Conservation (phyloP, 37 sponge, comb jelly and placozoan species). For the Haliclona indistincta region DNA sequence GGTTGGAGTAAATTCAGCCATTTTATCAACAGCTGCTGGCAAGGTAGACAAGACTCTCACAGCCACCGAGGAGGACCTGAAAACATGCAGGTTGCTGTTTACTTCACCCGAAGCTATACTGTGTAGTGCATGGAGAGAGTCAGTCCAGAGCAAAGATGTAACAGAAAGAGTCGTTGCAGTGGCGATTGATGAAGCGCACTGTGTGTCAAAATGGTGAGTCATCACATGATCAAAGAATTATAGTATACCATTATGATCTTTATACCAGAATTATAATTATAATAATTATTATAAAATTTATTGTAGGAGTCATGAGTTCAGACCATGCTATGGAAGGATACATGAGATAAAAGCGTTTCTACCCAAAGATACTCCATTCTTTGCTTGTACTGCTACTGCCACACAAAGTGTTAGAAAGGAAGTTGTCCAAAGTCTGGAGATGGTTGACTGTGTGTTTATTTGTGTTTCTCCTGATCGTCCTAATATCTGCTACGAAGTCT, state of each 20-base stretch:
- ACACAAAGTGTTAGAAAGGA: not conserved
- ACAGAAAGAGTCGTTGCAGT: not conserved
- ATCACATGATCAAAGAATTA: no score
- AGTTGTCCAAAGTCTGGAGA: conserved; percentile 5
- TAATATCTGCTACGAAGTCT: not conserved
- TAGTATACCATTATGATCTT: not conserved
- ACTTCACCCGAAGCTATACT: conserved; percentile 19
- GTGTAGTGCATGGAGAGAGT: not conserved
- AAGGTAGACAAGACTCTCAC: not conserved
- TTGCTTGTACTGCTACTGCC: conserved; percentile 13
- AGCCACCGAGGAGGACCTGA: conserved; percentile 15
- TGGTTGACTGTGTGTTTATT: conserved; percentile 1
- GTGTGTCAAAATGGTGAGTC: conserved; percentile 32
- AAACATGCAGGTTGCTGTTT: not conserved
- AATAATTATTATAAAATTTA: not conserved
- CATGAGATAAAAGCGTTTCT: not conserved
- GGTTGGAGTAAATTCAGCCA: conserved; percentile 32
- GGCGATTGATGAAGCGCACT: conserved; percentile 37
- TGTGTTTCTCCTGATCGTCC: conserved; percentile 1
- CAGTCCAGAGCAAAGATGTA: not conserved
- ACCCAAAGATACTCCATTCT: conserved; percentile 2
- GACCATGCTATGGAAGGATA: conserved; percentile 7
- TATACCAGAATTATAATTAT: not conserved
- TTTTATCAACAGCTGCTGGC: not conserved
- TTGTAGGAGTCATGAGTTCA: conserved; percentile 15